Conservation (phyloP, 2,888 invertebrate species). For the Xanthorhoe designata region DNA sequence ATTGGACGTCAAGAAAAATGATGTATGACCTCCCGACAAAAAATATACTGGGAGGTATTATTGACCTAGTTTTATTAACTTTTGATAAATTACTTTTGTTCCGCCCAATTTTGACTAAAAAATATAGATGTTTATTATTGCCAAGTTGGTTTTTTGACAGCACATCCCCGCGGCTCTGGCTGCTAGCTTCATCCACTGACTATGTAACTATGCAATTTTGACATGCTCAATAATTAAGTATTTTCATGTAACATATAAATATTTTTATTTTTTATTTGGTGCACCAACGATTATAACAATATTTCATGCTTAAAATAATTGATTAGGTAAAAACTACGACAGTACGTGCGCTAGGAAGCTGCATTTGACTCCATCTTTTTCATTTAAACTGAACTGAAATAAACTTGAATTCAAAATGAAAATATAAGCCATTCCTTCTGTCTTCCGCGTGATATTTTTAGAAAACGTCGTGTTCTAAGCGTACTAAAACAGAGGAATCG, state of each 20-base stretch:
- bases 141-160: background rate
- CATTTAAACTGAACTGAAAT: too few species aligned
- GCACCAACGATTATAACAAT: too few species aligned
- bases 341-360: too few species aligned
- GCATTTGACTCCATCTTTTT: too few species aligned
- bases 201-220: too few species aligned
- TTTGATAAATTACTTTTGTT: conserved; percentile 64
- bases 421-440: background rate
- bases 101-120: conserved; percentile 26
- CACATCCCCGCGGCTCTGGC: too few species aligned
- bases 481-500: conserved; percentile 34
- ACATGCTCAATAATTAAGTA: too few species aligned
- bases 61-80: conserved; percentile 65
- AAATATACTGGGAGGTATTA: conserved; percentile 57
- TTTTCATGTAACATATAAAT: too few species aligned
- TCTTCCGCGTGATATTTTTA: conserved; percentile 5
- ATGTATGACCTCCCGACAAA: conserved; percentile 69
- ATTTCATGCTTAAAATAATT: too few species aligned
- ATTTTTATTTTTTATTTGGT: too few species aligned
- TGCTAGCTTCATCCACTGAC: too few species aligned
- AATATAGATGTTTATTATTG: conserved; percentile 39
- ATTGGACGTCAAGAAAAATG: conserved; percentile 75
- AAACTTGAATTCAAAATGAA: background rate
- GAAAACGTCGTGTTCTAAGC: conserved; percentile 19
- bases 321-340: too few species aligned